Conservation (phyloP, 2,888 invertebrate genomes). For the Eupsilia transversa region DNA sequence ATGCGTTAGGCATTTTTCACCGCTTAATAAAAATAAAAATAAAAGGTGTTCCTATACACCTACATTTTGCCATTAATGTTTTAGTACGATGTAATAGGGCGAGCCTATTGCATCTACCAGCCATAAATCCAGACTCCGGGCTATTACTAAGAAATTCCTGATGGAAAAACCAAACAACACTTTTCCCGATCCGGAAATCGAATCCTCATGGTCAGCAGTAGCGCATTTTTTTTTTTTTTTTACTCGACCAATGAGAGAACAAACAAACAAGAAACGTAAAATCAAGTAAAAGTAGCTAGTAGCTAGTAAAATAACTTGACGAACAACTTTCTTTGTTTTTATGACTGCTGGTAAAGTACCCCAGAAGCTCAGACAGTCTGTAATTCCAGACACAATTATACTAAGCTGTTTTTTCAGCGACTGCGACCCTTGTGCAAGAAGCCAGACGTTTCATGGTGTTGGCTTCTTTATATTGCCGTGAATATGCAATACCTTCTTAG, state of each 20-base stretch:
- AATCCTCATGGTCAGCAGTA: background rate
- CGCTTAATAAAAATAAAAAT: too few species aligned
- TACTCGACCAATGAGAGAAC: background rate
- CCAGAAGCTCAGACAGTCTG: conserved; percentile 37
- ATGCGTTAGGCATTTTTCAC: too few species aligned
- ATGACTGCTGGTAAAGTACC: conserved; percentile 3
- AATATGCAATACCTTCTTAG: conserved; percentile 21
- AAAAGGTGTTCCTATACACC: too few species aligned
- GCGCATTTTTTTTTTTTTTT: too few species aligned
- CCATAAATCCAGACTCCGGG: background rate
- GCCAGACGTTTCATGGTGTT: conserved; percentile 35
- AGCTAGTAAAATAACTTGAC: conserved; percentile 13
- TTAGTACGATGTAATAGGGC: background rate
- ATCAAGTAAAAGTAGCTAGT: background rate
- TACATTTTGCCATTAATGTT: background rate
- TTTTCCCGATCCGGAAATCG: background rate
- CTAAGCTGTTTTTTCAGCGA: conserved; percentile 48
- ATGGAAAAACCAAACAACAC: background rate
- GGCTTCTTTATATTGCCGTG: conserved; percentile 27
- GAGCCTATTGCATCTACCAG: background rate
- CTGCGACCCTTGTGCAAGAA: conserved; percentile 19
- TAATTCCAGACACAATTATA: conserved; percentile 53
- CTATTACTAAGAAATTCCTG: background rate
- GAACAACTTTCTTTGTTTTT: background rate
- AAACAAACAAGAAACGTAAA: background rate